These are phyloP conservation scores for Limnothrissa miodon DNA, from an alignment of 2,113 vertebrate species.

Conservation along the genomic window DNA sequence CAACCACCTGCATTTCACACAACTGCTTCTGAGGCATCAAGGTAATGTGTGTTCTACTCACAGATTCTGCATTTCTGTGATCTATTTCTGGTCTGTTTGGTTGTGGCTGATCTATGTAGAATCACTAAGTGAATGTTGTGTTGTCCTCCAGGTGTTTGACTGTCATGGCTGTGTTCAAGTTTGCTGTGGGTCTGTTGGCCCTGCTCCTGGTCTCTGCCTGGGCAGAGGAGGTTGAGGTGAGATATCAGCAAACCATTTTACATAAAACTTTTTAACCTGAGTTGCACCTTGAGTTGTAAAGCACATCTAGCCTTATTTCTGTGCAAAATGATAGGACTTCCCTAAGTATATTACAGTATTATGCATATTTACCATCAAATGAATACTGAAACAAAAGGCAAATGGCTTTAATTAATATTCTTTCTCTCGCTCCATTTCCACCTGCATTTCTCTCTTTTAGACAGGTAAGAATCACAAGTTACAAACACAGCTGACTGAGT, in stretches of 20 bases:
- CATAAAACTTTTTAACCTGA: background rate
- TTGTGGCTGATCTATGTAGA: background rate
- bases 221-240: constrained; percentile 3
- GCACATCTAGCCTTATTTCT: background rate
- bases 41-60: background rate
- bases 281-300: background rate
- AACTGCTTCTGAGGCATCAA: background rate
- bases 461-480: background rate
- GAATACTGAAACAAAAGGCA: background rate
- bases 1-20: background rate
- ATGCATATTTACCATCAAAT: background rate
- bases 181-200: constrained; percentile 1
- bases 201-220: background rate
- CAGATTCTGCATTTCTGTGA: background rate
- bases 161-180: constrained; percentile 16
- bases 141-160: background rate
- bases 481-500: background rate
- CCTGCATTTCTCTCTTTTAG: background rate
- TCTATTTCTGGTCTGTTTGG: background rate
- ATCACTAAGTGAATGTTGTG: background rate
- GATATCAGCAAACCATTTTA: background rate
- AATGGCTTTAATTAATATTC: background rate
- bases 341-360: too few relatives aligned
- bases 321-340: background rate
- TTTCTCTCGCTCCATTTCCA: background rate